Conservation (phyloP, 1,140 invertebrate genomes). For the Phortica variegata region DNA sequence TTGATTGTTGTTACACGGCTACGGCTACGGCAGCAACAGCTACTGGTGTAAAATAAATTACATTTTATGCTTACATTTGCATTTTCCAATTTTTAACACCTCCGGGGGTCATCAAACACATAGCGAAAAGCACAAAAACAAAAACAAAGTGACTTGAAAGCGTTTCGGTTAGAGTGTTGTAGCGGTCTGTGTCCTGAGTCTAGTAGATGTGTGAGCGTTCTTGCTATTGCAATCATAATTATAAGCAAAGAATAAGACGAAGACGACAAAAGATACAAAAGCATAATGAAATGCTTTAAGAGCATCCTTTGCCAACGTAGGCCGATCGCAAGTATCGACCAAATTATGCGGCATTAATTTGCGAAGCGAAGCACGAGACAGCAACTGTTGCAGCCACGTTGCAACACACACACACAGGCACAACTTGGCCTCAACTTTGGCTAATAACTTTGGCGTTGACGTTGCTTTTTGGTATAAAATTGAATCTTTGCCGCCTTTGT, state of each 20-base stretch:
- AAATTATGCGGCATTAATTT: slow-evolving; percentile 9
- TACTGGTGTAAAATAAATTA: slow-evolving; percentile 42
- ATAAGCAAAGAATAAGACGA: no score
- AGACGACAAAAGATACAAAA: no score
- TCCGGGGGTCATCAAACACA: slow-evolving; percentile 53
- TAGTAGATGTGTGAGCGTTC: background rate
- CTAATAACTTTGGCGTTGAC: slow-evolving; percentile 40
- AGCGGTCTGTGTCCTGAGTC: no score
- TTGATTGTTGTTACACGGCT: no score
- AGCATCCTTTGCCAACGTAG: no score
- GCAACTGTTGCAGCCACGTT: no score
- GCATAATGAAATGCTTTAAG: slow-evolving; percentile 11
- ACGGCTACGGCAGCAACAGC: no score
- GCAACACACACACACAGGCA: background rate
- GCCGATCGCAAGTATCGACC: no score
- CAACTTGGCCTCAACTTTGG: background rate
- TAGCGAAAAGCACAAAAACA: slow-evolving; percentile 9
- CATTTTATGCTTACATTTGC: slow-evolving; percentile 50
- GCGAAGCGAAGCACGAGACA: no score
- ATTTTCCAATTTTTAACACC: slow-evolving; percentile 56
- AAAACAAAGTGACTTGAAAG: background rate
- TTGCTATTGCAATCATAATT: slow-evolving; percentile 38
- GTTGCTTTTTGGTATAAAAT: slow-evolving; percentile 55
- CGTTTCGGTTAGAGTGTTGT: background rate
- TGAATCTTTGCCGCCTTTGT: slow-evolving; percentile 29